Evolutionary conservation across 1,140 invertebrate species (phyloP), one percentile per base, ranked within the genome.

Genomic region (Drosophila leontia): DNA sequence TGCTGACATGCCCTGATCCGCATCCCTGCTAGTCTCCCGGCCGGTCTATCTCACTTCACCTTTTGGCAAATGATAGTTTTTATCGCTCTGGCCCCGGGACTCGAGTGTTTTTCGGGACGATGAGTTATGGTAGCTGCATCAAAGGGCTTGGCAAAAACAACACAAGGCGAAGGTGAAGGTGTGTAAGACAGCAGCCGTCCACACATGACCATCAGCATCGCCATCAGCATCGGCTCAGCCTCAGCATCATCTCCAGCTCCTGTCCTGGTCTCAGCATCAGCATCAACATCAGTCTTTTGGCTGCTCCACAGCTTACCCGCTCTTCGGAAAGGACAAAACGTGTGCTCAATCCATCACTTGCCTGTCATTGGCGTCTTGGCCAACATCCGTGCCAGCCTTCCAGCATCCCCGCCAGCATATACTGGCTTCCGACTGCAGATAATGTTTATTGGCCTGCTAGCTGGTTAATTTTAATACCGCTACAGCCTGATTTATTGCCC

Each of bases 41-140:
- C 23, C 34, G 48, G 48, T 75, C 60, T 75, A 77, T 57, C 72
- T 71, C 42, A 70, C 80, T 68, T 84, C 84, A 88, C 79, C 75
- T 82, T 74, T 84, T 84, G 81, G 84, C 84, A 90, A 87, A 87
- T 87, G 84, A 87, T 87, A 87, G 84, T 87, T 87, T 87, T 87
- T 87, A 87, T 87, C 84, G 69, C 53, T 34, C 44, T 72, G 70
- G 55, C 56, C 64, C 41, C 80, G 82, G 45, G 47, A 50, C 53
- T 71, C 44, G 55, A 74, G 70, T 72, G 70, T 74, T 86, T 86
- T 82, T 85, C 64, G 63, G 76, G 37, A 48, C 77, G 77, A 87
- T 87, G 84, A 87, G 84, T 87, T 87, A 87, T 87, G 80, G 84
- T 84, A 64, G 80, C 80, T 84, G 84, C 84, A 84, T 88, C 84